Percentiles rank a stretch among this genome's conserved stretches.
phyloP scores from a whole-genome alignment of 2,888 invertebrate species.

The Platycheirus albimanus region DNA sequence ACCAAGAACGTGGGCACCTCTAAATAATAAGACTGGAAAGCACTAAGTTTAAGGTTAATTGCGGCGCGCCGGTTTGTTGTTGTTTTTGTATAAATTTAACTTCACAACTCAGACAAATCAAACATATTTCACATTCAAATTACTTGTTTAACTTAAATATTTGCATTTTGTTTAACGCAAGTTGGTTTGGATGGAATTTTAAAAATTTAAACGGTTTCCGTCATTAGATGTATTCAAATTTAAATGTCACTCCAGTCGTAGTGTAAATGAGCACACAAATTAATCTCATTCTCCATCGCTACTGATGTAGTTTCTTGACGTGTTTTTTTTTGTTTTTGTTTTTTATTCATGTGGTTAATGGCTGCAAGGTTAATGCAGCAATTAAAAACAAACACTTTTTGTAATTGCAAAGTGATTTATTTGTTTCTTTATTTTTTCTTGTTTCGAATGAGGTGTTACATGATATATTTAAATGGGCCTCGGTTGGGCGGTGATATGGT shows the following conservation, averaged over 20 bases:
- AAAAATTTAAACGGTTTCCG: conserved; percentile 5
- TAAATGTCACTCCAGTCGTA: neutral
- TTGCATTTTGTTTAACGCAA: conserved; percentile 45
- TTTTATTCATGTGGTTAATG: conserved; percentile 40
- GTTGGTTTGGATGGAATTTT: neutral
- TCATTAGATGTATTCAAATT: conserved; percentile 8
- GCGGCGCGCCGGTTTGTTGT: conserved; percentile 21
- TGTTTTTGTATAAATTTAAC: conserved; percentile 12
- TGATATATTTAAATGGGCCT: conserved; percentile 55
- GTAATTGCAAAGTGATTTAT: conserved; percentile 44
- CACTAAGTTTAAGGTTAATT: conserved; percentile 64
- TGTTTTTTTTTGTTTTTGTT: conserved; percentile 5
- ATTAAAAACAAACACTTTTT: conserved; percentile 41
- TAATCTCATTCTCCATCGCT: neutral
- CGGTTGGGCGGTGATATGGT: conserved; percentile 40
- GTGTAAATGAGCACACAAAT: neutral
- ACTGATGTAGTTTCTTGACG: conserved; percentile 44
- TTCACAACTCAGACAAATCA: neutral
- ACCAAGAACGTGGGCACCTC: conserved; percentile 37
- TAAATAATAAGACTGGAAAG: conserved; percentile 8
- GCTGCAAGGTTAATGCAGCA: conserved; percentile 59
- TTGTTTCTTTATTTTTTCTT: conserved; percentile 2
- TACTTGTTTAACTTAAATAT: conserved; percentile 13
- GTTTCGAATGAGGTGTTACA: conserved; percentile 55
- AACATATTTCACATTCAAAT: conserved; percentile 34